Conservation (phyloP, 92 coral and sea anemone species). For the Meandrina meandrites region DNA sequence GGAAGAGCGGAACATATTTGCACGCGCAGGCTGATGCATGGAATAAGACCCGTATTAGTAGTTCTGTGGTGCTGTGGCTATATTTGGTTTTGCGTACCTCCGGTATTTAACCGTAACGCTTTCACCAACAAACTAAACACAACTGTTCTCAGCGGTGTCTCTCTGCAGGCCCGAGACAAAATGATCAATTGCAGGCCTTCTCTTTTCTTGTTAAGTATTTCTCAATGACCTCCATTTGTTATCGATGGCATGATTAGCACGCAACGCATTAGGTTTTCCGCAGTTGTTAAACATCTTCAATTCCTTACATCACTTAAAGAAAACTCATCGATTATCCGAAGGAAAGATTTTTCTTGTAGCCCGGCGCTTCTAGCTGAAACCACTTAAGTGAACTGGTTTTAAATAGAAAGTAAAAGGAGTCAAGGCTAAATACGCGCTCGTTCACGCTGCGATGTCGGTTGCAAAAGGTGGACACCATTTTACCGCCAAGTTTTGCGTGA, state of each 20-base stretch:
- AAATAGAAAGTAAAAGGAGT: neutral
- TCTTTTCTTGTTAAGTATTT: conserved; percentile 26
- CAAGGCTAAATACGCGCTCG: conserved; percentile 12
- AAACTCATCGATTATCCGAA: neutral
- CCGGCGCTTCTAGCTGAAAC: neutral
- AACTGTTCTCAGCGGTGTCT: conserved; percentile 41
- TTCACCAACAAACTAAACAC: conserved; percentile 35
- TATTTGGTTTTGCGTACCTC: conserved; percentile 22
- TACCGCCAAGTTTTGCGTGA: conserved; percentile 50
- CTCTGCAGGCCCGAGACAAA: conserved; percentile 37
- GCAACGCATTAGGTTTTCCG: neutral
- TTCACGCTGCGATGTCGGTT: conserved; percentile 30
- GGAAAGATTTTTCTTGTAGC: neutral
- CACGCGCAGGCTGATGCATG: neutral
- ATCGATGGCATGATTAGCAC: conserved; percentile 26
- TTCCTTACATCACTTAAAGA: neutral
- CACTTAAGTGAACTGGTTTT: neutral
- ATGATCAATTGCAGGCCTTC: conserved; percentile 17
- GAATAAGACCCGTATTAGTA: neutral
- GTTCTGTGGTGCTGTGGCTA: neutral
- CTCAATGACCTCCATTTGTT: conserved; percentile 38
- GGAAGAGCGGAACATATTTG: neutral
- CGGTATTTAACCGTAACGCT: conserved; percentile 29
- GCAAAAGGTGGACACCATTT: neutral
- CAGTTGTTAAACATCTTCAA: neutral